Evolutionary conservation across 2,113 vertebrate species (phyloP), one percentile per base, ranked within the genome.

Genomic region (Corythaeola cristata): DNA sequence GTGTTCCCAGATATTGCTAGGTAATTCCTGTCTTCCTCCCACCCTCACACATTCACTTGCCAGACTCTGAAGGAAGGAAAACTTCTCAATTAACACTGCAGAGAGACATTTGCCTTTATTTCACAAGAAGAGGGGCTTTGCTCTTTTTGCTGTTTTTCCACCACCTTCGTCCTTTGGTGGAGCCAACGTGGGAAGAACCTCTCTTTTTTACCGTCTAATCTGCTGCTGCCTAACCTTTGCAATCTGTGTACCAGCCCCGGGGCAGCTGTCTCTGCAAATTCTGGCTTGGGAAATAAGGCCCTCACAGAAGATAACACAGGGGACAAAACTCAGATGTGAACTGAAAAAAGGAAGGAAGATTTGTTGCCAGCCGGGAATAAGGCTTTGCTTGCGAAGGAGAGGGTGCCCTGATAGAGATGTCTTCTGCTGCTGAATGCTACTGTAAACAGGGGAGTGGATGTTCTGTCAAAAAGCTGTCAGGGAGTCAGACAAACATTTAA

Each of bases 401-500:
- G 33, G 35, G 49, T 88, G 73, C 77, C 87, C 62, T 69, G 39
- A 63, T 72, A 95, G 92, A 94, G 66, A 87, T 73, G 73, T 93
- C 79, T 95, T 93, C 79, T 96, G 72, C 78, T 69, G 58, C 41
- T 81, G 56, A 89, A 72, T 68, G 41, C 26, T 78, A 18, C 76
- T 81, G 69, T 91, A 82, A 96, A 81, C 76, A 94, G 50, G 69
- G 58, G 84, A 89, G 80, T 60, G 83, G 69, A 83, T 93, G 77
- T 79, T 74, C 60, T 88, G 91, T 96, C 89, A 81, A 84, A 96
- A 95, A 97, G 15, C 66, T 94, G 80, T 90, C 93, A 95, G 49
- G 66, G 73, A 89, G 80, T 75, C 83, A 85, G 94, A 94, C 93
- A 95, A 91, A 85, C 79, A 95, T 96, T 95, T 95, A 96, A 92